Evolutionary conservation across 2,797 vertebrate genomes (phyloP).

Genomic region (Champsocephalus gunnari): DNA sequence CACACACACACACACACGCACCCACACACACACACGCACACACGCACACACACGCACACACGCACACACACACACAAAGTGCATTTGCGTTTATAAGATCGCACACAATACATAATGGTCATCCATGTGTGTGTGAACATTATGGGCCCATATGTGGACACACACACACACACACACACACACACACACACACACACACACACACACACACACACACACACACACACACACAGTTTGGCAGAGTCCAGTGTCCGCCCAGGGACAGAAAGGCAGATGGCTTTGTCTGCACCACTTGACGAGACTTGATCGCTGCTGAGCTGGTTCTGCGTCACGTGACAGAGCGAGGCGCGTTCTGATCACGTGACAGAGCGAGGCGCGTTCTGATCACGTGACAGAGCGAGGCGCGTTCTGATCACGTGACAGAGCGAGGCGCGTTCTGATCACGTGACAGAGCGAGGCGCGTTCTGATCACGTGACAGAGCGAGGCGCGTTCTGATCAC

Average conservation of each 20-base stretch:
- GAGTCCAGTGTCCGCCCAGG: constrained; percentile 48
- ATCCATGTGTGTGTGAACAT: constrained; percentile 26
- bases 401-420: too few species aligned
- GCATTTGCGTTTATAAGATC: constrained; percentile 16
- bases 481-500: too few species aligned
- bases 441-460: too few species aligned
- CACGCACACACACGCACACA: too few species aligned
- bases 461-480: too few species aligned
- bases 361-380: too few species aligned
- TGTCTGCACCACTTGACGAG: constrained; percentile 56
- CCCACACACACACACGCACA: background rate
- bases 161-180: constrained; percentile 19
- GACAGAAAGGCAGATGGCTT: constrained; percentile 72
- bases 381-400: too few species aligned
- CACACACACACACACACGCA: constrained; percentile 22
- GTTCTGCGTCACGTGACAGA: too few species aligned
- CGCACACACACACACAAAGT: constrained; percentile 2
- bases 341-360: too few species aligned
- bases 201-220: constrained; percentile 47
- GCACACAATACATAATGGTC: constrained; percentile 27
- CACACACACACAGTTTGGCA: constrained; percentile 53
- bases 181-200: constrained; percentile 52
- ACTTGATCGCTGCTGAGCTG: background rate
- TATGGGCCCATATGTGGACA: constrained; percentile 21
- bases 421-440: too few species aligned